Conservation (phyloP, 2,113 vertebrate genomes). For the Struthio camelus region DNA sequence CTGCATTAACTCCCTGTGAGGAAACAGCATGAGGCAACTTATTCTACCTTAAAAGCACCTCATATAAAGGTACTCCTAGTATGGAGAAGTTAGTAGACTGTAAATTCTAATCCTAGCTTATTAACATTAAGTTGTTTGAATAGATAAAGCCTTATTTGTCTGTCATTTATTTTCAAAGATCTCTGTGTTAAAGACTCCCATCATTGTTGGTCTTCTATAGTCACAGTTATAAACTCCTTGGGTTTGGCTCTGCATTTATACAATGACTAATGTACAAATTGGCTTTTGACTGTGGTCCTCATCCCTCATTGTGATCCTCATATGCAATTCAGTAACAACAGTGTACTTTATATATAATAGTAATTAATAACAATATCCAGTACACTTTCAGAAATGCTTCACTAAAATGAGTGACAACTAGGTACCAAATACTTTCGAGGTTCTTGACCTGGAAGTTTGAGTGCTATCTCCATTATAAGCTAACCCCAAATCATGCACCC, state of each 20-base stretch:
- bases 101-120: slow-evolving; percentile 48
- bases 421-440: not conserved
- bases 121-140: slow-evolving; percentile 50
- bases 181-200: not conserved
- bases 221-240: too few species aligned
- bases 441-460: not conserved
- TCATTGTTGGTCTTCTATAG: not conserved
- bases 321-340: not conserved
- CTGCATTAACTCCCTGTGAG: slow-evolving; percentile 64
- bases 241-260: not conserved
- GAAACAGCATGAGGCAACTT: slow-evolving; percentile 59
- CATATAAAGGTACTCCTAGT: slow-evolving; percentile 28
- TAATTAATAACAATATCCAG: not conserved
- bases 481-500: not conserved
- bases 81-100: slow-evolving; percentile 51
- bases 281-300: not conserved
- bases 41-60: slow-evolving; percentile 49
- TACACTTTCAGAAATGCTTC: not conserved
- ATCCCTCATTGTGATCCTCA: not conserved
- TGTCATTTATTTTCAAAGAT: slow-evolving; percentile 37
- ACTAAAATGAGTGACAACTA: not conserved
- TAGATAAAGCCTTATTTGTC: slow-evolving; percentile 28
- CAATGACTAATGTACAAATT: not conserved
- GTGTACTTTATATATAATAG: accelerated
- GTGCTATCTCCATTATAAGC: not conserved